Percentiles rank a stretch among this genome's conserved stretches.
phyloP scores from a whole-genome alignment of 2,888 invertebrate genomes.

The Yponomeuta cagnagella region DNA sequence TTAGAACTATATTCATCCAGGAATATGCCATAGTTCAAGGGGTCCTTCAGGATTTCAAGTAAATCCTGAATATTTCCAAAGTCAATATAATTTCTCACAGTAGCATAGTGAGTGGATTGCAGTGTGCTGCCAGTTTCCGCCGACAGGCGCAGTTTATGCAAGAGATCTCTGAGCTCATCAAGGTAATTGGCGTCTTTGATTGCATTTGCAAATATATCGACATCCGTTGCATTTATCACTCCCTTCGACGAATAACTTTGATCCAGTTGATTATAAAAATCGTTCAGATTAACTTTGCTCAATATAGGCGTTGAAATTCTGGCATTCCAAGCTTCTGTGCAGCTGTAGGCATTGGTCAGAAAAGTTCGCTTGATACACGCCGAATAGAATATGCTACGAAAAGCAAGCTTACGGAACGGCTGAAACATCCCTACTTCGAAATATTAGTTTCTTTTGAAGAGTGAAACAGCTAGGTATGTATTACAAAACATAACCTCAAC shows the following conservation, averaged over 20 bases:
- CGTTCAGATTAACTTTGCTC: constrained; percentile 77
- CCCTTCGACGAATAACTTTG: constrained; percentile 78
- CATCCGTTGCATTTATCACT: constrained; percentile 84
- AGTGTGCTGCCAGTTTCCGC: constrained; percentile 81
- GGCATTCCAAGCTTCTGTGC: constrained; percentile 81
- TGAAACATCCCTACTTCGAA: constrained; percentile 19
- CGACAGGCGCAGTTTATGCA: constrained; percentile 83
- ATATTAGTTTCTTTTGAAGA: not conserved
- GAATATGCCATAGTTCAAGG: constrained; percentile 92
- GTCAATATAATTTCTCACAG: constrained; percentile 78
- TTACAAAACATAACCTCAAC: no score
- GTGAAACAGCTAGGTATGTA: not conserved
- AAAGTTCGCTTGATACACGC: constrained; percentile 62
- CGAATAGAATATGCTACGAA: constrained; percentile 26
- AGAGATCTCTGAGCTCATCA: constrained; percentile 83
- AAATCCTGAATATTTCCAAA: constrained; percentile 78
- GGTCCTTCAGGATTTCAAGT: constrained; percentile 84
- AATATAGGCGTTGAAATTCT: constrained; percentile 78
- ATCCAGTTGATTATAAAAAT: constrained; percentile 83
- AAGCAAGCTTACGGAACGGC: constrained; percentile 29
- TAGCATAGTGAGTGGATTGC: constrained; percentile 89
- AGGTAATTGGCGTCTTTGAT: constrained; percentile 72
- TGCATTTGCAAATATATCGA: constrained; percentile 87
- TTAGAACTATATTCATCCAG: constrained; percentile 88
- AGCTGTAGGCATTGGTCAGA: constrained; percentile 83